These are phyloP conservation scores for Diachasma alloeum DNA, from an alignment of 1,140 invertebrate species.

Conservation along the genomic window DNA sequence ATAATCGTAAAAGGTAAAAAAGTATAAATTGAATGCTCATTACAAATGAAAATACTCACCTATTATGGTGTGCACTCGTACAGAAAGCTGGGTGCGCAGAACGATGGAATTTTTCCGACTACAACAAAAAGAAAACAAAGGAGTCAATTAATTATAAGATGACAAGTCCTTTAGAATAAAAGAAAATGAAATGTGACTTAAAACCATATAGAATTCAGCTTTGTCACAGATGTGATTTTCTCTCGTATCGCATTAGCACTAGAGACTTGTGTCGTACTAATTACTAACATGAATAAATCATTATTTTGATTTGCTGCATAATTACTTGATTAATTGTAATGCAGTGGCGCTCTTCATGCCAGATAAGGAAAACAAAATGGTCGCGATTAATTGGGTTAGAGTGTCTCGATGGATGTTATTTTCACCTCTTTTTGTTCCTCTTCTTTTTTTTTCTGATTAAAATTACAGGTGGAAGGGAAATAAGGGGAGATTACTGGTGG, in stretches of 20 bases:
- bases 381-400: slow-evolving; percentile 54
- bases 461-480: slow-evolving; percentile 2
- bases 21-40: not conserved
- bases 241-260: not conserved
- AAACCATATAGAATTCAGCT: not conserved
- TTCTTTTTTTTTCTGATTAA: not conserved
- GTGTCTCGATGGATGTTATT: not conserved
- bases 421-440: too few species aligned
- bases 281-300: slow-evolving; percentile 49
- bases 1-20: too few species aligned
- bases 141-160: not conserved
- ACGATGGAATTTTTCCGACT: slow-evolving; percentile 98
- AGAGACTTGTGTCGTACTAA: slow-evolving; percentile 35
- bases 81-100: slow-evolving; percentile 93
- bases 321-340: slow-evolving; percentile 48
- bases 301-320: slow-evolving; percentile 36
- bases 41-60: slow-evolving; percentile 74
- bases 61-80: slow-evolving; percentile 97
- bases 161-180: not conserved
- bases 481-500: slow-evolving; percentile 24
- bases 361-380: slow-evolving; percentile 33
- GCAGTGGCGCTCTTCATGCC: slow-evolving; percentile 16
- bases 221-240: not conserved
- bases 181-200: not conserved
- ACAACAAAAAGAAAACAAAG: slow-evolving; percentile 67